Base-by-base conservation (phyloP, 1,140 invertebrate genomes). In the Drosophila triauraria region DNA sequence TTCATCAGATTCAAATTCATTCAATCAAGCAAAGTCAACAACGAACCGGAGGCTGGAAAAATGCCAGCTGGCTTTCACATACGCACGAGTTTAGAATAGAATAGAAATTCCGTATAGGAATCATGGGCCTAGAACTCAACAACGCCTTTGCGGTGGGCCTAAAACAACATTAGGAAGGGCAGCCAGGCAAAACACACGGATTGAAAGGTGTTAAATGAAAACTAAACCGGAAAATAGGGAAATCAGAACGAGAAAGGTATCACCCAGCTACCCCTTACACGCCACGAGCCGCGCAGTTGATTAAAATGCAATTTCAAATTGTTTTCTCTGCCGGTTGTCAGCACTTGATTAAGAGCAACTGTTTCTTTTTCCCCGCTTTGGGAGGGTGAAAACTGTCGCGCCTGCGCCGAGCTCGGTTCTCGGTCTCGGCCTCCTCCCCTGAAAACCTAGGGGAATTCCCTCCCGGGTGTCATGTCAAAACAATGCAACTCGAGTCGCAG, bases 341-440 rank as follows among this genome's bases (percentile, higher is more conserved):
- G 77, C 85, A 90, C 85, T 90, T 90, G 85, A 88, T 88, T 88
- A 88, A 85, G 75, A 90, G 81, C 84, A 85, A 77, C 82, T 76
- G 80, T 51, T 56, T 68, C 48, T 7, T 38, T 63, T 35, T 32
- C 8, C 35, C 35, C 35, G 1, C 15, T 13, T 15, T 42, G 27
- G 44, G 54, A 79, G 75, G 81, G 81, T 76, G 57, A 58, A 51
- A 40, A 27, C 62, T 53, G 60, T 57, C 62, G 71, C 80, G 59
- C 43, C 54, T 62, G 62, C 83, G 62, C 60, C 40, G 47, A 20
- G 57, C 4, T 13, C 63, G 35, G 15, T 25, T 44, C 32, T 3
- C 20, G 20, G 20, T 20, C 20, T 20, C 20, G 1, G 32, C 1
- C 6, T n/a, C 38, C 42, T 27, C 56, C 40, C 40, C 50, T 32